These are phyloP conservation scores for Drosophila sordidula DNA, from an alignment of 2,888 invertebrate species.

Conservation along the genomic window DNA sequence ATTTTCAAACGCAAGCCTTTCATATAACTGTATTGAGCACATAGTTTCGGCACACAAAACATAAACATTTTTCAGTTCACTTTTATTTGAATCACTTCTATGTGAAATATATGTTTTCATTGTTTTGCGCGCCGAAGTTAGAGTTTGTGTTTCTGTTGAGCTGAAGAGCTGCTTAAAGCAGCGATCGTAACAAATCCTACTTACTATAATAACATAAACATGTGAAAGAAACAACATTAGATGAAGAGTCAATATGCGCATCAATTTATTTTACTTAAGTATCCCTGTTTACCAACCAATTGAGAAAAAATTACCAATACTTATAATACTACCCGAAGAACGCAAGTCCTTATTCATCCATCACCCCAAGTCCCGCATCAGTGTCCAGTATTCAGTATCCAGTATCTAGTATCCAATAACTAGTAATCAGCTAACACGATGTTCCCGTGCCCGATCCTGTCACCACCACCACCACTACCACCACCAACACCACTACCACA, in stretches of 20 bases:
- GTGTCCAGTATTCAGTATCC: not conserved
- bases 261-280: slow-evolving; percentile 35
- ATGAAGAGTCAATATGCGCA: slow-evolving; percentile 21
- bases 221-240: not conserved
- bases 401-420: slow-evolving; percentile 6
- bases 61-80: not conserved
- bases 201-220: slow-evolving; percentile 6
- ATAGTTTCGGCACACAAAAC: slow-evolving; percentile 14
- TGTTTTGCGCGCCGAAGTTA: slow-evolving; percentile 30
- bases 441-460: slow-evolving; percentile 43
- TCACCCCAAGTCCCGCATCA: not conserved
- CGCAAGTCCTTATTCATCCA: slow-evolving; percentile 2
- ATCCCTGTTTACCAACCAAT: slow-evolving; percentile 25
- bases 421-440: slow-evolving; percentile 18
- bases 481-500: not conserved
- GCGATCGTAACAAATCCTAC: slow-evolving; percentile 1
- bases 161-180: slow-evolving; percentile 5
- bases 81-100: slow-evolving; percentile 1
- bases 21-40: slow-evolving; percentile 15
- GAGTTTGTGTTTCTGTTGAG: slow-evolving; percentile 27
- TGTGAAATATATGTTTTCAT: slow-evolving; percentile 8
- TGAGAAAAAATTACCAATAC: slow-evolving; percentile 60
- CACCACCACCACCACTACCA: slow-evolving; percentile 1
- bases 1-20: slow-evolving; percentile 4
- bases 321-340: slow-evolving; percentile 26